Base-by-base conservation (phyloP, 2,797 vertebrate species). In the Cottoperca gobio region DNA sequence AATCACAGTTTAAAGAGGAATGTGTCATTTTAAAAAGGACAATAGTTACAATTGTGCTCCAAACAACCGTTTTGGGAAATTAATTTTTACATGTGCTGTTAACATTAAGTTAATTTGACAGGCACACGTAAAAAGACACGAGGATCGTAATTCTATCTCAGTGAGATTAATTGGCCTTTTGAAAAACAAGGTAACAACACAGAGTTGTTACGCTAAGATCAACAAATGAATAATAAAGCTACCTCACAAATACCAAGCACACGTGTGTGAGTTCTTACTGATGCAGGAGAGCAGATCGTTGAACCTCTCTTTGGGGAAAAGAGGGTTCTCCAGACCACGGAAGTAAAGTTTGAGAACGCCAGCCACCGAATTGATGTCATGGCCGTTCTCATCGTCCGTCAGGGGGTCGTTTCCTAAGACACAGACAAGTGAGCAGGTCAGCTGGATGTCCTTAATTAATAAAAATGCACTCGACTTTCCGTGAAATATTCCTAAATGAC, bases 331-430 rank as follows among this genome's bases (percentile, higher is more conserved):
- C 93, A 99, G 95, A 80, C 97, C 97, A 46, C 98, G 95, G 93
- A 99, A 99, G 91, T 99, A 99, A 76, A 99, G 96, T 91, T 99
- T 99, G 83, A 99, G 96, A 89, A 99, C 97, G 0, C 98, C 98
- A 46, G 98, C 98, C 86, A 99, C 98, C 10, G 98, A 99, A 89
- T 99, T 99, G 90, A 99, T 99, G 89, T 99, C 98, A n/a, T 99
- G 98, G 90, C 97, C 97, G 87, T 96, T 97, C 93, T 99, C 97
- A 53, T 99, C 98, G 46, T 99, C 98, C 13, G 96, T 95, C 93
- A 99, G 94, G 84, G 98, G 98, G 87, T 99, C 98, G 62, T 99
- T 98, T 92, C 98, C 98, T 99, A 81, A 65, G 57, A 85, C 46
- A 85, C 12, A 70, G 33, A 70, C 26, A 72, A 21, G 52, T 2